A percentile compares a stretch with the other conserved stretches of the same genome.
Evolutionary conservation across 2,888 invertebrate species (phyloP).

Genomic region (Diogma glabrata): DNA sequence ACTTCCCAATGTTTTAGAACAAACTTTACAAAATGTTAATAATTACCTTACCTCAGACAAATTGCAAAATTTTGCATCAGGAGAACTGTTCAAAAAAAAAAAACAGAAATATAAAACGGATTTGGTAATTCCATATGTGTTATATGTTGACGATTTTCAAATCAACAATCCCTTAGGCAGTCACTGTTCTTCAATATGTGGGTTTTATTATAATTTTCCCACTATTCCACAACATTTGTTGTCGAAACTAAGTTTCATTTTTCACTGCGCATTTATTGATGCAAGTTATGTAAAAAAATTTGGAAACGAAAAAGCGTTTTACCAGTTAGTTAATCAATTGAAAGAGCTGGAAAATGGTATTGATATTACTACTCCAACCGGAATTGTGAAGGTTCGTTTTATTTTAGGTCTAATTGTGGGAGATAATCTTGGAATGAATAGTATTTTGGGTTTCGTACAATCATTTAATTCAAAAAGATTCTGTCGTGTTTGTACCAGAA

Average conservation of each 20-base stretch:
- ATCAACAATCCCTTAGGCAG: constrained; percentile 17
- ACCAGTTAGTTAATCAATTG: constrained; percentile 17
- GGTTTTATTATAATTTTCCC: constrained; percentile 16
- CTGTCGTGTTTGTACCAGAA: constrained; percentile 19
- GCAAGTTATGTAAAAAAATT: constrained; percentile 16
- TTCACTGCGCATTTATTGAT: constrained; percentile 17
- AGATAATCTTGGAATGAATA: neutral
- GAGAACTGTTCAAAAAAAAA: constrained; percentile 13
- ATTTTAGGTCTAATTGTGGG: neutral
- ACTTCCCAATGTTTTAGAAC: constrained; percentile 13
- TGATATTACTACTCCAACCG: neutral
- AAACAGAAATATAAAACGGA: neutral
- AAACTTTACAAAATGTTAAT: neutral
- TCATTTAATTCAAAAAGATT: constrained; percentile 12
- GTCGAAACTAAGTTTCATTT: constrained; percentile 19
- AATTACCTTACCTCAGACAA: neutral
- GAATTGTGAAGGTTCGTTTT: constrained; percentile 13
- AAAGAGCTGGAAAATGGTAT: constrained; percentile 16
- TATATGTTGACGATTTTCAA: constrained; percentile 17
- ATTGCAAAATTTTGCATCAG: constrained; percentile 12
- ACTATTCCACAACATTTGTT: constrained; percentile 18
- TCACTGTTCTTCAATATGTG: constrained; percentile 12
- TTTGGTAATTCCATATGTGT: constrained; percentile 11
- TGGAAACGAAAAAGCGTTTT: constrained; percentile 17
- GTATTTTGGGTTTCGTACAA: neutral